Conservation (phyloP, 2,888 invertebrate species). For the Autographa gamma region DNA sequence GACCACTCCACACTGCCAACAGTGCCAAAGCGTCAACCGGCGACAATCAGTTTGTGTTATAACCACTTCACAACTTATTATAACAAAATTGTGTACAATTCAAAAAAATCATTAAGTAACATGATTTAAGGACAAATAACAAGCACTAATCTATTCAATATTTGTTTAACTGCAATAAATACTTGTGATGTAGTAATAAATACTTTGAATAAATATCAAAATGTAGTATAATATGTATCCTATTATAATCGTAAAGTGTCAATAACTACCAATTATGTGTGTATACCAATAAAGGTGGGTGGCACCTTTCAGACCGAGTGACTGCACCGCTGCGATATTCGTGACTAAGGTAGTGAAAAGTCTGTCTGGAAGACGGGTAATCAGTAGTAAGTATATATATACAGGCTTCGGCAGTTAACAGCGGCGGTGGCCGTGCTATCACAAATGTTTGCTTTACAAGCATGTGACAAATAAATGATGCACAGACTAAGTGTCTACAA, state of each 20-base stretch:
- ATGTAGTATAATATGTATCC: slow-evolving; percentile 32
- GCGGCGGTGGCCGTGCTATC: slow-evolving; percentile 26
- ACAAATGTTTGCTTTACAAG: slow-evolving; percentile 34
- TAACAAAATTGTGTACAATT: slow-evolving; percentile 30
- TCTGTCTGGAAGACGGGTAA: slow-evolving; percentile 44
- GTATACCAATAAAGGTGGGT: slow-evolving; percentile 28
- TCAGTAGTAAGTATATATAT: slow-evolving; percentile 19
- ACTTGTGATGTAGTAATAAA: slow-evolving; percentile 36
- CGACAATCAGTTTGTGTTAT: slow-evolving; percentile 26
- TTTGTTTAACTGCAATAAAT: slow-evolving; percentile 36
- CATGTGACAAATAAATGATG: slow-evolving; percentile 38
- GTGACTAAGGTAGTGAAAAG: slow-evolving; percentile 26
- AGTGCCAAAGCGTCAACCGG: slow-evolving; percentile 11
- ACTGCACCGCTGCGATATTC: slow-evolving; percentile 36
- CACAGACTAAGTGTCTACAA: slow-evolving; percentile 24
- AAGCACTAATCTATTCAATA: slow-evolving; percentile 46
- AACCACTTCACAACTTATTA: slow-evolving; percentile 40
- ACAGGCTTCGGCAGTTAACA: slow-evolving; percentile 7
- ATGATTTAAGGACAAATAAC: slow-evolving; percentile 26
- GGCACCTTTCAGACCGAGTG: slow-evolving; percentile 27
- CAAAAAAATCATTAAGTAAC: slow-evolving; percentile 26
- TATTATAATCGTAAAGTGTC: slow-evolving; percentile 41
- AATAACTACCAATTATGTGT: slow-evolving; percentile 35
- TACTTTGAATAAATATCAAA: slow-evolving; percentile 31
- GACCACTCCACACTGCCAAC: slow-evolving; percentile 15